These are phyloP conservation scores for Synanthedon myopaeformis DNA, from an alignment of 2,888 invertebrate genomes.

Conservation along the genomic window DNA sequence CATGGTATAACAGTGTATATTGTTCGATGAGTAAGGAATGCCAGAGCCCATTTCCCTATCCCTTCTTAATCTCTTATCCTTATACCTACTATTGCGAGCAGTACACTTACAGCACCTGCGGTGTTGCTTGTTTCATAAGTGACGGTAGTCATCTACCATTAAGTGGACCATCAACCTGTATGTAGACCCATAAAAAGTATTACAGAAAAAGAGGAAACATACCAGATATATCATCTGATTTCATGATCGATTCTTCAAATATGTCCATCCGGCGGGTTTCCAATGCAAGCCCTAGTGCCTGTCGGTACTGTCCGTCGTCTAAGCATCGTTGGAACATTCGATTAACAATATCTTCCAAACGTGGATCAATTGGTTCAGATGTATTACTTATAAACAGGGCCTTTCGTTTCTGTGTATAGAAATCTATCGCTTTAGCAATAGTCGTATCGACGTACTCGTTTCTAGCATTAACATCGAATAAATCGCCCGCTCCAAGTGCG, in stretches of 20 bases:
- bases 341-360: constrained; percentile 93
- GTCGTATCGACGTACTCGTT: constrained; percentile 98
- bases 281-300: constrained; percentile 95
- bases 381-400: constrained; percentile 77
- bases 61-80: too few relatives aligned
- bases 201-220: constrained; percentile 6
- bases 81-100: too few relatives aligned
- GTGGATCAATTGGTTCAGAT: constrained; percentile 79
- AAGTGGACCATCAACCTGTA: too few relatives aligned
- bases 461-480: constrained; percentile 94
- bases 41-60: too few relatives aligned
- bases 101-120: too few relatives aligned
- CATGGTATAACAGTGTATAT: too few relatives aligned
- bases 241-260: constrained; percentile 91
- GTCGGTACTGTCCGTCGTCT: constrained; percentile 93
- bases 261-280: constrained; percentile 98
- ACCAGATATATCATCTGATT: constrained; percentile 88
- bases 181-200: not conserved
- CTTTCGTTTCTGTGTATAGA: constrained; percentile 90
- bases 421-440: constrained; percentile 97
- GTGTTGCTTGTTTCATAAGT: too few relatives aligned
- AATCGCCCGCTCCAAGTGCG: constrained; percentile 93
- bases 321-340: constrained; percentile 97
- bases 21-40: too few relatives aligned
- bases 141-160: too few relatives aligned